phyloP scores from a whole-genome alignment of 1,140 invertebrate species.

The Drosophila prosaltans region DNA sequence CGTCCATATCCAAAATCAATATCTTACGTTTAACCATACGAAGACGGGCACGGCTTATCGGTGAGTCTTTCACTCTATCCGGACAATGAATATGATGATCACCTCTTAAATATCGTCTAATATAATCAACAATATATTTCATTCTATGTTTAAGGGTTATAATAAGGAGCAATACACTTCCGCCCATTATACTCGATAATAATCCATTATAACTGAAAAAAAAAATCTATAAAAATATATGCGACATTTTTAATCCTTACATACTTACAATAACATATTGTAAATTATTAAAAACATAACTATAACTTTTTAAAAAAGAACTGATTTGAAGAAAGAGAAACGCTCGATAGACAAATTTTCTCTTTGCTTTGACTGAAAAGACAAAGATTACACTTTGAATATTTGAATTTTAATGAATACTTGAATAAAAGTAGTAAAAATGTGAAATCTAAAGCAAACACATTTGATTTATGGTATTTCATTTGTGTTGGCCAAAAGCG shows the following conservation, averaged over 20 bases:
- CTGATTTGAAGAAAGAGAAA: too few species aligned
- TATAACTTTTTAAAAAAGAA: too few species aligned
- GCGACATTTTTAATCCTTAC: too few species aligned
- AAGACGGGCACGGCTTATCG: background rate
- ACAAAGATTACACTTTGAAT: too few species aligned
- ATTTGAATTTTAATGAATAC: too few species aligned
- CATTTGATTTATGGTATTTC: background rate
- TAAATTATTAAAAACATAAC: too few species aligned
- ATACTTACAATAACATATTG: too few species aligned
- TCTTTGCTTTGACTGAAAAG: too few species aligned
- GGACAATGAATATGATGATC: background rate
- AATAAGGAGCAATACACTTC: background rate
- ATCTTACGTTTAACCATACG: background rate
- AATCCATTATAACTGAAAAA: background rate
- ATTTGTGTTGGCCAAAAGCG: background rate
- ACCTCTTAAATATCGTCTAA: background rate
- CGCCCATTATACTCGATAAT: background rate
- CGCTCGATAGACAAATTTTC: too few species aligned
- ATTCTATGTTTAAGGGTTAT: background rate
- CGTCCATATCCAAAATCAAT: slow-evolving; percentile 3
- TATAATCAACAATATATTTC: background rate
- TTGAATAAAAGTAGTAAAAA: too few species aligned
- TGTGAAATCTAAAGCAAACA: too few species aligned
- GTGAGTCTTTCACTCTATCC: background rate
- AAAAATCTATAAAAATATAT: too few species aligned